phyloP scores from a whole-genome alignment of 2,888 invertebrate genomes.

The Cephus sareptanus region DNA sequence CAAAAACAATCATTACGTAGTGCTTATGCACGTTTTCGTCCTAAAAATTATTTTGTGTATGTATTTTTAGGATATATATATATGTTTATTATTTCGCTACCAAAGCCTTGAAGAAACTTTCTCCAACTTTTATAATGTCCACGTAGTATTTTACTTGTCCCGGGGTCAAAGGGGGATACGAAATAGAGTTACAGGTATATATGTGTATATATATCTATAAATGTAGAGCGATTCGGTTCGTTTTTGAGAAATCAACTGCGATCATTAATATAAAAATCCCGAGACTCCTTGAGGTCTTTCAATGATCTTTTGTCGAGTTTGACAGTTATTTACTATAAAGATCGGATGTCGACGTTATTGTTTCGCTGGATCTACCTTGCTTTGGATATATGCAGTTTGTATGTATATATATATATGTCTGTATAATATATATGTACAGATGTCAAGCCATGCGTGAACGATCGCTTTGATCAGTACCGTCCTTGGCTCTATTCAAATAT shows the following conservation, averaged over 20 bases:
- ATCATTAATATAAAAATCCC: not conserved
- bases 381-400: too few relatives aligned
- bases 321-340: not conserved
- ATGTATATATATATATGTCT: too few relatives aligned
- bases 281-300: not conserved
- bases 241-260: not conserved
- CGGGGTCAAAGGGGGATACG: too few relatives aligned
- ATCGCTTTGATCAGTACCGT: slow-evolving; percentile 1
- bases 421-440: not conserved
- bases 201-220: not conserved
- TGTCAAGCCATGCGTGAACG: slow-evolving; percentile 2
- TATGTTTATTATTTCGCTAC: too few relatives aligned
- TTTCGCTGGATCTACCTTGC: not conserved
- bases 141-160: too few relatives aligned
- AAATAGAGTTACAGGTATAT: not conserved
- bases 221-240: not conserved
- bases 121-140: too few relatives aligned
- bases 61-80: too few relatives aligned
- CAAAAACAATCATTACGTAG: not conserved
- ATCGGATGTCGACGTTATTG: not conserved
- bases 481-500: slow-evolving; percentile 17
- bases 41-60: too few relatives aligned
- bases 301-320: not conserved
- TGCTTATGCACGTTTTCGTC: not conserved
- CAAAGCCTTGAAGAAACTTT: too few relatives aligned